Evolutionary conservation across 2,888 invertebrate genomes (phyloP), one percentile per base, ranked within the genome.

Genomic region (Archips xylosteana): DNA sequence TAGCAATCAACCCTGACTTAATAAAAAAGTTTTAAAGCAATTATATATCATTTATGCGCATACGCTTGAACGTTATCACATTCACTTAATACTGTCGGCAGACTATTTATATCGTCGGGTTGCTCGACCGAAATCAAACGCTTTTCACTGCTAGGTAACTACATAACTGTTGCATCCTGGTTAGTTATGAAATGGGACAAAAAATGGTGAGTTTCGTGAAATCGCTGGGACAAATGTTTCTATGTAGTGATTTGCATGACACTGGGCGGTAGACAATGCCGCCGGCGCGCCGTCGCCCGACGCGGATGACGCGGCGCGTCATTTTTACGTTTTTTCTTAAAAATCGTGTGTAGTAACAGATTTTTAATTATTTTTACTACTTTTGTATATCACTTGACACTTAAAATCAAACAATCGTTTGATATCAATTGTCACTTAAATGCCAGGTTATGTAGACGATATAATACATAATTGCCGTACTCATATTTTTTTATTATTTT

Each of bases 1-100:
- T 54, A 34, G 65, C 60, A 54, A 62, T 72, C 71, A 71, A 71
- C 70, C 66, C 61, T 47, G 71, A 54, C 71, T 62, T 61, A 42
- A 62, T 54, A 42, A 67, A 67, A 71, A 66, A 65, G 51, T 39
- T 23, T 54, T 54, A 3, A 47, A 6, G 32, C 9, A 9, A 36
- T 70, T 64, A 57, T 36, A 23, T 60, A 51, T 39, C 49, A 67
- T 57, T 62, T 71, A 61, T 54, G 66, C 47, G 57, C 34, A 45
- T 67, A 45, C 51, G 39, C 57, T 67, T 54, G 23, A 23, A 23
- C 62, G 45, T 23, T 12, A 42, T 62, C 23, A 42, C 12, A 23
- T 23, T 62, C 49, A 64, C 45, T 64, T 10, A 42, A 13, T 15
- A 13, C 45, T 10, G 42, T 12, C 45, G 12, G 63, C 23, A 32